Base-by-base conservation (phyloP, 30 jellyfish, hydroid and myxozoan genomes). In the Cassiopea andromeda region DNA sequence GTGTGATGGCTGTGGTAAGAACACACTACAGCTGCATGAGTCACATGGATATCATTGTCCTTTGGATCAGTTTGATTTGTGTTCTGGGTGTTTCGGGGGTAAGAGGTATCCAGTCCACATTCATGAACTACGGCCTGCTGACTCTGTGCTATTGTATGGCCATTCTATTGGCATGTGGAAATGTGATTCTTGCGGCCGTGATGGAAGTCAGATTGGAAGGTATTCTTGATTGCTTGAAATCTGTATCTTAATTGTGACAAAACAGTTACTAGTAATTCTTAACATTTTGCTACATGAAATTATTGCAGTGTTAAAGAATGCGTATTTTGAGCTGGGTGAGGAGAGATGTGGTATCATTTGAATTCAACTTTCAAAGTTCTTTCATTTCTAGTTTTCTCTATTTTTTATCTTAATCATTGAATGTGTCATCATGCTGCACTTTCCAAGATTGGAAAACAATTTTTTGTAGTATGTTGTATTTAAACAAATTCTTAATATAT, bases 131-230 rank as follows among this genome's bases (percentile, higher is more conserved):
- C 67, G 59, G 7, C 99, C 98, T 5, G 96, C 96, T 60, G 97
- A 96, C 85, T 90, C 99, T 16, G 89, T 86, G 13, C 80, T 70
- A 6, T 49, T 96, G 79, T 96, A 96, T 92, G 98, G 95, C 0
- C 60, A 92, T 16, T 88, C 99, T 15, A 87, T 79, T 88, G 98
- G 99, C 14, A 60, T 88, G 91, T 96, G 99, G 99, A 81, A 50
- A 9, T 96, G 99, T 73, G 99, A 96, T 80, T 89, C 96, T 10
- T 96, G 99, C 73, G 85, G 88, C 46, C 83, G 90, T 61, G 73
- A 82, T 89, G 99, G 99, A 14, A 72, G 47, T 48, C 84, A 87
- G 48, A 91, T 96, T 59, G 97, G 98, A 87, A 91, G 98, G 99
- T 96, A 87, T 64, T 64, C 8, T 64, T 9, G 15, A 14, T 5